Percentiles rank a stretch among this genome's conserved stretches.
phyloP scores from a whole-genome alignment of 2,888 invertebrate species.

The Dryocosmus kuriphilus region DNA sequence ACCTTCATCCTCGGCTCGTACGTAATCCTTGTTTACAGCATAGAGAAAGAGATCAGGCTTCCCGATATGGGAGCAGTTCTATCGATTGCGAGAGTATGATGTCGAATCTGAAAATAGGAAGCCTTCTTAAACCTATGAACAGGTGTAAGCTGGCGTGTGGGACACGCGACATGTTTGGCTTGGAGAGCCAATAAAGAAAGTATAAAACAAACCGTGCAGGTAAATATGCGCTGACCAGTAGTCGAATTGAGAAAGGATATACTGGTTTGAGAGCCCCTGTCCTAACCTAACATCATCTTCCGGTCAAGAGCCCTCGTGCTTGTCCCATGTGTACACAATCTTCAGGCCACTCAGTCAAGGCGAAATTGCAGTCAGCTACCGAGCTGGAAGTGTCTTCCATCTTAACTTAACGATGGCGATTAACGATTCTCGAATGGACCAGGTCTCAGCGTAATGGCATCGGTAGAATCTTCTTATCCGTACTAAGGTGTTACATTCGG shows the following conservation, averaged over 20 bases:
- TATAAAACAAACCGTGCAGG: constrained; percentile 24
- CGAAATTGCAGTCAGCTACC: neutral
- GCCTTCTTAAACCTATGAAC: constrained; percentile 43
- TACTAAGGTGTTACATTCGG: constrained; percentile 47
- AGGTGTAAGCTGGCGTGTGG: constrained; percentile 35
- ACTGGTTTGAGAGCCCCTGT: constrained; percentile 35
- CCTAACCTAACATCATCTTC: constrained; percentile 37
- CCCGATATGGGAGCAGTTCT: constrained; percentile 54
- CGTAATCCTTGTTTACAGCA: constrained; percentile 59
- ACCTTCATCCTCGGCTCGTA: constrained; percentile 56
- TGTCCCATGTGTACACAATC: constrained; percentile 8
- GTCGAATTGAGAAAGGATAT: constrained; percentile 21
- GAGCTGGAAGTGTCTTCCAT: constrained; percentile 10
- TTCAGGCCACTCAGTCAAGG: neutral
- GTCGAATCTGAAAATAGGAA: constrained; percentile 52
- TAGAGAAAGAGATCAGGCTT: constrained; percentile 56
- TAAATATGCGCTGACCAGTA: constrained; percentile 26
- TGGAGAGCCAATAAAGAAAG: constrained; percentile 31
- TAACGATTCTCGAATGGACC: constrained; percentile 55
- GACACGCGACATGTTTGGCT: constrained; percentile 36
- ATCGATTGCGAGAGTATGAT: constrained; percentile 55
- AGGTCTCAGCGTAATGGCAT: constrained; percentile 51
- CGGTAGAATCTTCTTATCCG: constrained; percentile 54
- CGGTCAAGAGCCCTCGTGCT: constrained; percentile 31
- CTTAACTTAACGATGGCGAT: constrained; percentile 45